Conservation (phyloP, 2,797 vertebrate species). For the Brachyrhaphis roseni region DNA sequence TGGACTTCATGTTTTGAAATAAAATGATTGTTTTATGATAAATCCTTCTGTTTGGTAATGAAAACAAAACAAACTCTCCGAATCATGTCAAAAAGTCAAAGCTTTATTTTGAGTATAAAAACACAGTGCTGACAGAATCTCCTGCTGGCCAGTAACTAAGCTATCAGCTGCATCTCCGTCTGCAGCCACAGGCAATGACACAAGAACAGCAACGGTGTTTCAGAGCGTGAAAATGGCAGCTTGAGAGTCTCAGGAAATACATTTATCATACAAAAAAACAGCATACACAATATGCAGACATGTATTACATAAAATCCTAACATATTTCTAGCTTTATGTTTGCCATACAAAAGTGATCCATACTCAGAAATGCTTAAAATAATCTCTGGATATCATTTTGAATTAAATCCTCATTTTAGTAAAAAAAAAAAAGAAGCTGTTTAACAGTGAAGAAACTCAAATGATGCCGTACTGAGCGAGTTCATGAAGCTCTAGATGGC, state of each 20-base stretch:
- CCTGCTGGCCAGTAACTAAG: conserved; percentile 11
- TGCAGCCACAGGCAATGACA: conserved; percentile 19
- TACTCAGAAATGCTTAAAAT: conserved; percentile 3
- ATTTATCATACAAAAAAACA: conserved; percentile 31
- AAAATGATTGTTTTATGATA: background rate
- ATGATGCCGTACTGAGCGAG: conserved; percentile 91
- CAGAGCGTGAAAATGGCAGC: conserved; percentile 35
- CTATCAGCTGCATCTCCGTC: conserved; percentile 25
- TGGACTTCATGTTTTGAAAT: background rate
- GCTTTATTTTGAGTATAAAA: conserved; percentile 52
- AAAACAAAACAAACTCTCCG: background rate
- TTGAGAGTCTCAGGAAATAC: conserved; percentile 37
- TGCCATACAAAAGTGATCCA: background rate
- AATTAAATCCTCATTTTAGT: conserved; percentile 18
- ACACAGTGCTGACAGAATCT: conserved; percentile 31
- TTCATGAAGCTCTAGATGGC: conserved; percentile 91
- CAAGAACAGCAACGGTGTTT: conserved; percentile 13
- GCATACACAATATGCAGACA: background rate
- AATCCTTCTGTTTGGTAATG: background rate
- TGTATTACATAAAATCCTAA: background rate
- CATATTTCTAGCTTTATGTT: conserved; percentile 4
- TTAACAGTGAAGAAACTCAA: conserved; percentile 57
- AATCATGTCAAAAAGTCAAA: conserved; percentile 17
- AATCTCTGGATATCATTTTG: background rate
- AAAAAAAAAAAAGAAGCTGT: background rate